A percentile compares a stretch with the other conserved stretches of the same genome.
Conservation (phyloP, 2,797 vertebrate genomes). For the Eutrigla gurnardus region DNA sequence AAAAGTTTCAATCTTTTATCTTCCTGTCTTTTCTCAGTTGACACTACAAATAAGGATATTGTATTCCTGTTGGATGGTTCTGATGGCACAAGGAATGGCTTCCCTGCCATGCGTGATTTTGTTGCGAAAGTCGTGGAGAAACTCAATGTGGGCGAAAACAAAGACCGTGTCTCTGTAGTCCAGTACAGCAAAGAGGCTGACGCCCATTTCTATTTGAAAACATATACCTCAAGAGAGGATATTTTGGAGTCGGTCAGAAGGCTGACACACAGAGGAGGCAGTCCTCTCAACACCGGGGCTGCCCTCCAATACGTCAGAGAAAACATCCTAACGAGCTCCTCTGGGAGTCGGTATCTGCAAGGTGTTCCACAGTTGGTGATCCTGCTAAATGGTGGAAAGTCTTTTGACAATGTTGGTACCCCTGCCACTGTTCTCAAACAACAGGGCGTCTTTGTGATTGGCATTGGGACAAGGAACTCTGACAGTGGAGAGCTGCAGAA, state of each 20-base stretch:
- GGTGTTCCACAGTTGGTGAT: constrained; percentile 63
- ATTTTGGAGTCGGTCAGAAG: constrained; percentile 51
- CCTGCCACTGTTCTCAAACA: constrained; percentile 36
- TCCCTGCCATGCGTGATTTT: too few relatives aligned
- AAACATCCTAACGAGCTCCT: constrained; percentile 60
- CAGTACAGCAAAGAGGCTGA: too few relatives aligned
- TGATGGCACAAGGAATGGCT: too few relatives aligned
- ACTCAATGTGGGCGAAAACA: too few relatives aligned
- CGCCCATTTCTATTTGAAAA: constrained; percentile 54
- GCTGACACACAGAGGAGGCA: constrained; percentile 66
- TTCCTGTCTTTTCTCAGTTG: too few relatives aligned
- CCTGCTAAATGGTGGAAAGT: constrained; percentile 67
- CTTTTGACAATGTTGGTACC: constrained; percentile 54
- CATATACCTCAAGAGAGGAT: constrained; percentile 46
- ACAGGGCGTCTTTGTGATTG: too few relatives aligned
- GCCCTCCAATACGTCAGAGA: constrained; percentile 69
- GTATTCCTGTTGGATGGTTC: too few relatives aligned
- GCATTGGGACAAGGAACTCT: too few relatives aligned
- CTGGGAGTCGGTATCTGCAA: constrained; percentile 63
- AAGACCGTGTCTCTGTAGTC: too few relatives aligned
- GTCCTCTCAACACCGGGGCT: constrained; percentile 65
- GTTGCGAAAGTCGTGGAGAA: too few relatives aligned
- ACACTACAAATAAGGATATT: too few relatives aligned
- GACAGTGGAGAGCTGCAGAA: constrained; percentile 28
- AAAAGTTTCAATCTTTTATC: constrained; percentile 35